These are phyloP conservation scores for Stegostoma tigrinum DNA, from an alignment of 2,113 vertebrate species.

Conservation along the genomic window DNA sequence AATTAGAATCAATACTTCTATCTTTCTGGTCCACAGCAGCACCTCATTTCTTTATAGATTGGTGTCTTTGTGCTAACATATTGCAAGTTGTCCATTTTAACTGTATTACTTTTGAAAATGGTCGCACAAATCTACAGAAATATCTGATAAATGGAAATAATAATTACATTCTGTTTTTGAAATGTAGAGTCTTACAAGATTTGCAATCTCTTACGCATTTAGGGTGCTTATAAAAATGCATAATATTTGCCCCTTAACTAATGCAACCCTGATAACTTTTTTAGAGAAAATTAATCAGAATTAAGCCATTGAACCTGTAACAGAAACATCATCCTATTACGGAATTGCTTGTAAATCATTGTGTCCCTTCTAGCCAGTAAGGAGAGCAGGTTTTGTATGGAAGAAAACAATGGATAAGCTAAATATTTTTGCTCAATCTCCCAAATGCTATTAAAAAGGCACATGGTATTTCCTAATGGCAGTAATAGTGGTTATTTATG, in stretches of 20 bases:
- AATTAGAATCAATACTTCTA: not conserved
- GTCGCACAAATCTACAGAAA: not conserved
- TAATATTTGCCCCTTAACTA: not conserved
- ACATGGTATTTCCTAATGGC: not conserved
- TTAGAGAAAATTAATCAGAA: constrained; percentile 17
- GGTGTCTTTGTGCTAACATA: not conserved
- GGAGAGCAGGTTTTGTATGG: not conserved
- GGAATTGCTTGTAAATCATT: constrained; percentile 17
- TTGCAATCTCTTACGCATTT: not conserved
- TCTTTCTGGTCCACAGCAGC: not conserved
- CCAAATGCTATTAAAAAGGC: not conserved
- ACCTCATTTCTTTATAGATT: not conserved
- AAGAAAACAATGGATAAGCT: not conserved
- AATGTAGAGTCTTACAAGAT: not conserved
- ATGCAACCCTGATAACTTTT: not conserved
- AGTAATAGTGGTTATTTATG: not conserved
- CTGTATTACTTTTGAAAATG: not conserved
- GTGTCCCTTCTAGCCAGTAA: not conserved
- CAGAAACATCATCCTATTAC: not conserved
- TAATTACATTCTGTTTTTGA: not conserved
- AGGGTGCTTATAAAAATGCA: not conserved
- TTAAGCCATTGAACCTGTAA: not conserved
- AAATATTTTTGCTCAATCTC: constrained; percentile 1
- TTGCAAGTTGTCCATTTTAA: not conserved
- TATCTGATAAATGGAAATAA: not conserved